Base-by-base conservation (phyloP, 1,140 invertebrate species). In the Planococcus citri region DNA sequence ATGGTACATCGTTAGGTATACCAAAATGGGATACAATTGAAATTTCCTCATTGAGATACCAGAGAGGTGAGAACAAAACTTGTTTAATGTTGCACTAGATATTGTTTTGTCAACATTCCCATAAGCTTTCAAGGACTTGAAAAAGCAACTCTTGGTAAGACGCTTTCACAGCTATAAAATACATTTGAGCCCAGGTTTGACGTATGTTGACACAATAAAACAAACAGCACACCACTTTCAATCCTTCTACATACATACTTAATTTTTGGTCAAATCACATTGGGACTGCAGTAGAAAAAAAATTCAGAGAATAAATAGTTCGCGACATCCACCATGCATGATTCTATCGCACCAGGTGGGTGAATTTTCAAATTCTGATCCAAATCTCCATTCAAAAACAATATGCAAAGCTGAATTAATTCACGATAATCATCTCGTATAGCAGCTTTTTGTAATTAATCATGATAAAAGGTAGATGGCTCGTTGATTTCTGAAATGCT, bases 271-370 rank as follows among this genome's bases (percentile, higher is more conserved):
- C n/a, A n/a, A n/a, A n/a, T n/a, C n/a, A n/a, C n/a, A 69, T n/a
- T 24, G 37, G 41, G 22, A 69, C 22, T 25, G 14, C 8, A 57
- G 68, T 1, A 69, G 20, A n/a, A 69, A 1, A 69, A 38, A 69
- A 38, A 38, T 51, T 57, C 37, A 24, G 21, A 22, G 68, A 69
- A 38, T 51, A 69, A 14, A 38, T 69, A 38, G 37, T 22, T 37
- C 37, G 37, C 3, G 24, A 29, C 76, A 79, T 77, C 76, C 78
- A 79, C 27, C 77, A 67, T 33, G 78, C 75, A 68, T 75, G 73
- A 74, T 78, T 74, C n/a, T 70, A 79, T 73, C 29, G 76, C 72
- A 70, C 75, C 74, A 69, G 75, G 74, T 33, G 76, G 64, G 73
- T 77, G 75, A 64, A 73, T 73, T 57, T 75, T n/a, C 75, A 27